Evolutionary conservation across 1,140 invertebrate species (phyloP), one percentile per base, ranked within the genome.

Genomic region (Drosophila ananassae): DNA sequence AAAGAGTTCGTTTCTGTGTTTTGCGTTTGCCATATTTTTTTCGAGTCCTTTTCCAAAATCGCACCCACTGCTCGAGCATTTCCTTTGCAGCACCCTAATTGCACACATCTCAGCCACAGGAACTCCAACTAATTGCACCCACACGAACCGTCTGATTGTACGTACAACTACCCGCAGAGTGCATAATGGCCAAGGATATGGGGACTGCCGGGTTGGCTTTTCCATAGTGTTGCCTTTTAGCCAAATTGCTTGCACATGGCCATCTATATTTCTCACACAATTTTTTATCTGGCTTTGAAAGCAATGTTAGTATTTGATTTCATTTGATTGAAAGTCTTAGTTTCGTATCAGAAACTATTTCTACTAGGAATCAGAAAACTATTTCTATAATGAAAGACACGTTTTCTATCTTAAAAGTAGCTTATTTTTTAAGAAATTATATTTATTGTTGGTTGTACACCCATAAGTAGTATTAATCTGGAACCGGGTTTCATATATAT

Each of bases 1-100:
- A 32, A 17, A 39, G 63, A 12, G 64, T 24, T 10, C 28, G 30
- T 30, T 48, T 48, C n/a, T 12, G 34, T 12, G 34, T 37, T 37
- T 37, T 37, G 34, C 34, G 34, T n/a, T 37, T 21, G 3, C 9
- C 44, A 34, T 28, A 9, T 34, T 37, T 54, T 39, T 24, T 47
- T 24, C 12, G 44, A 68, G 51, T 69, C 51, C 62, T 48, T 25
- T 37, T 24, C 24, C 17, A 30, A 67, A 55, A 32, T 47, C 21
- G 64, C 52, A 44, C 48, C 48, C 56, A 32, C 56, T 22, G 44
- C 47, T 53, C 13, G 60, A 54, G 66, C 67, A 30, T 44, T 51
- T 79, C 61, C 73, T 74, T 68, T 77, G 81, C 76, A 76, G 66
- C 75, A 69, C 55, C 28, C 81, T 82, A 83, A 89, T 89, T 89